Evolutionary conservation across 2,797 vertebrate species (phyloP).

Genomic region (Siniperca undulata): DNA sequence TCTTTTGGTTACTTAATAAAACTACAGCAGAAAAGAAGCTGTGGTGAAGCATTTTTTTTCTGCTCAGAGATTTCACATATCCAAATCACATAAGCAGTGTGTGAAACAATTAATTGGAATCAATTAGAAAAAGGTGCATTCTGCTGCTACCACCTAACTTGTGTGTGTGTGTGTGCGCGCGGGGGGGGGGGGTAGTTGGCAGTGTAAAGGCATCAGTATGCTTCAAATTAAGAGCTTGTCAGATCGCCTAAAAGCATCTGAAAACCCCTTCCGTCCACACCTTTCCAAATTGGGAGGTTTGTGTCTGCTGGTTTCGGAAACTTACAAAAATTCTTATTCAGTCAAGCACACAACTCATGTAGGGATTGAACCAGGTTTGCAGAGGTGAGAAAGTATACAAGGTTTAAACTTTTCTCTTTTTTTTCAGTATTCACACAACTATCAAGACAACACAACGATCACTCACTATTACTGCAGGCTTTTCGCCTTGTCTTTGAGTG

Average conservation of each 20-base stretch:
- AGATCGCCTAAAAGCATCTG: not conserved
- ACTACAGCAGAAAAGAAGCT: not conserved
- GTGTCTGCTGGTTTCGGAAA: too few species aligned
- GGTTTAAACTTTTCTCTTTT: not conserved
- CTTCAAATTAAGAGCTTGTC: not conserved
- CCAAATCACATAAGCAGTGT: not conserved
- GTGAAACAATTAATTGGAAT: not conserved
- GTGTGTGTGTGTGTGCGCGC: not conserved
- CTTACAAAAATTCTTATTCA: too few species aligned
- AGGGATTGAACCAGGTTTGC: too few species aligned
- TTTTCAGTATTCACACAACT: too few species aligned
- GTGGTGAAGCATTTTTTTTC: too few species aligned
- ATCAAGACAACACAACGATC: too few species aligned
- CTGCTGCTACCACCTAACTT: constrained; percentile 4
- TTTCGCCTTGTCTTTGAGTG: too few species aligned
- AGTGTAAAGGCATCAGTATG: not conserved
- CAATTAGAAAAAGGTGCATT: not conserved
- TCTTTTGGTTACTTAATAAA: not conserved
- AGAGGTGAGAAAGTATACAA: not conserved
- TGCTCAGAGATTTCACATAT: not conserved
- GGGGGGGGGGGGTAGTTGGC: not conserved
- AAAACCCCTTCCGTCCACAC: not conserved
- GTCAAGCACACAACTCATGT: too few species aligned
- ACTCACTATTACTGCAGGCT: too few species aligned
- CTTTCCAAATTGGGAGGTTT: too few species aligned